Evolutionary conservation across 2,797 vertebrate species (phyloP).

Genomic region (Sebastes variabilis): DNA sequence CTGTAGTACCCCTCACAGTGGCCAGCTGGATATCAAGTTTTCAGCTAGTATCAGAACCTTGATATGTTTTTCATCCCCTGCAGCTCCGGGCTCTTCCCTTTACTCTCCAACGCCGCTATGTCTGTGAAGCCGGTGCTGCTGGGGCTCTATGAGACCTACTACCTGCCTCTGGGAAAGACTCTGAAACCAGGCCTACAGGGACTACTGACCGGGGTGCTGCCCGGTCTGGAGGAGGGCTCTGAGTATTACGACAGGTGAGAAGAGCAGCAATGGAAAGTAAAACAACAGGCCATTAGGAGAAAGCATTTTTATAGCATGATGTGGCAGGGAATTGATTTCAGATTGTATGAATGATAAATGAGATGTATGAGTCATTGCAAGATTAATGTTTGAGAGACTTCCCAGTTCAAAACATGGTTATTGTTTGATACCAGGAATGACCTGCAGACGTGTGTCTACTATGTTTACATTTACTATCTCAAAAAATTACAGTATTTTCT

Average conservation of each 20-base stretch:
- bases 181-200: conserved; percentile 98
- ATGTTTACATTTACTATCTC: background rate
- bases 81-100: conserved; percentile 96
- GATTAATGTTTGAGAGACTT: conserved; percentile 20
- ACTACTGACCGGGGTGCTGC: conserved; percentile 94
- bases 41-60: background rate
- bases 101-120: conserved; percentile 99
- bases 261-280: background rate
- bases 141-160: conserved; percentile 97
- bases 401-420: background rate
- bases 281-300: conserved; percentile 19
- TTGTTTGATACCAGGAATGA: background rate
- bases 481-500: background rate
- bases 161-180: conserved; percentile 96
- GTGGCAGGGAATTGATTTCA: conserved; percentile 36
- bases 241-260: conserved; percentile 97
- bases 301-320: conserved; percentile 13
- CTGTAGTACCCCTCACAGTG: background rate
- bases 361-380: conserved; percentile 31
- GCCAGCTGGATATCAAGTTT: background rate
- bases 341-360: conserved; percentile 54
- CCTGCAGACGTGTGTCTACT: background rate
- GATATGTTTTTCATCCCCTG: background rate
- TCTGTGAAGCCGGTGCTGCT: conserved; percentile 97
- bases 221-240: conserved; percentile 97